These are phyloP conservation scores for Teleopsis dalmanni DNA, from an alignment of 1,140 invertebrate genomes.

Conservation along the genomic window DNA sequence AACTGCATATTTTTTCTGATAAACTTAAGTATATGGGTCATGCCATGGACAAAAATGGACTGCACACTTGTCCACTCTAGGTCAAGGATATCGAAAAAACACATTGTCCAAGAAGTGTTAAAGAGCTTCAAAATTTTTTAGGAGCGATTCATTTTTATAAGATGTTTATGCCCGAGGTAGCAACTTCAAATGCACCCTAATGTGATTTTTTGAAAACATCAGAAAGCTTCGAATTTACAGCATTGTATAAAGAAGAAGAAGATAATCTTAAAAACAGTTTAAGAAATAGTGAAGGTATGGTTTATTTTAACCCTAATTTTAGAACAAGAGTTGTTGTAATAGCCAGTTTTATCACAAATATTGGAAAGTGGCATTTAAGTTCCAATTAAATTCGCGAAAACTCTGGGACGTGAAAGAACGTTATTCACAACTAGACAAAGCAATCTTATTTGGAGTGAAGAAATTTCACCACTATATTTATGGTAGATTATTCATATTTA, in stretches of 20 bases:
- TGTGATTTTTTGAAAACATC: conserved; percentile 16
- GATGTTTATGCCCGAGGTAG: conserved; percentile 35
- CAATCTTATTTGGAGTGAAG: conserved; percentile 38
- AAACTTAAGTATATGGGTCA: conserved; percentile 27
- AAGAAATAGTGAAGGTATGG: conserved; percentile 1
- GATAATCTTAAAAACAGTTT: not conserved
- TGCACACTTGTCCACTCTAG: conserved; percentile 18
- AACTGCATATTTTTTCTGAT: conserved; percentile 18
- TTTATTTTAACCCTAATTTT: conserved; percentile 5
- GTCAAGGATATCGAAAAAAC: conserved; percentile 19
- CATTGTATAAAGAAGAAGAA: not conserved
- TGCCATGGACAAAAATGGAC: conserved; percentile 20
- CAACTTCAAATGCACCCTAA: too few species aligned
- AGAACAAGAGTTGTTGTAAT: not conserved
- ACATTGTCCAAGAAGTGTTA: conserved; percentile 17
- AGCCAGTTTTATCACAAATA: conserved; percentile 33
- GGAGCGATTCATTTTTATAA: conserved; percentile 31
- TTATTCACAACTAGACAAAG: conserved; percentile 44
- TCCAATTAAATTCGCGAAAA: conserved; percentile 45
- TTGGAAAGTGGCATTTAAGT: conserved; percentile 28
- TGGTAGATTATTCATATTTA: conserved; percentile 42
- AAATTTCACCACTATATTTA: conserved; percentile 44
- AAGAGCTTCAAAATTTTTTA: conserved; percentile 25
- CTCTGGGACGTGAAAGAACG: conserved; percentile 43
- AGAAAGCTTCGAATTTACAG: not conserved